Percentiles rank a stretch among this genome's conserved stretches.
Evolutionary conservation across 2,797 vertebrate species (phyloP).

Genomic region (Spinibarbus caldwelli): DNA sequence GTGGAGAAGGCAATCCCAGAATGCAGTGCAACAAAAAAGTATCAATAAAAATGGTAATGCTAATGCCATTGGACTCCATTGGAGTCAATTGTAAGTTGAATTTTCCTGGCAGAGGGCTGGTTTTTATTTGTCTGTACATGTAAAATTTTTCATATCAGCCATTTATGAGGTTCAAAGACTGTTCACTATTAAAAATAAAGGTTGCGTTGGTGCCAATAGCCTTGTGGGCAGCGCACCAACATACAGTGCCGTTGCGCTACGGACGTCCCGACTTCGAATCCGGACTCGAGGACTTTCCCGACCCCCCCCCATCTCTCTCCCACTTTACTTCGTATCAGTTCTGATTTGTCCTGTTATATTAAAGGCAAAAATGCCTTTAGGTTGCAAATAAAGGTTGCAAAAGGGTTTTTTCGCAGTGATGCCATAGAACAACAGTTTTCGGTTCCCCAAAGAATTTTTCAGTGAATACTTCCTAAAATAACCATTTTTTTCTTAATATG

Average conservation of each 20-base stretch:
- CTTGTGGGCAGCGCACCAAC: neutral
- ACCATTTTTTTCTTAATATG: no score
- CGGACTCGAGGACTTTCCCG: no score
- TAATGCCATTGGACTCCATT: neutral
- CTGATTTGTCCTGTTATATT: no score
- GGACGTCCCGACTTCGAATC: neutral
- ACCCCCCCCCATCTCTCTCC: neutral
- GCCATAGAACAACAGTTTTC: neutral
- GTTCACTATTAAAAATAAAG: neutral
- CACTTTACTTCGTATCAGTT: neutral
- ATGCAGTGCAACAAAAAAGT: neutral
- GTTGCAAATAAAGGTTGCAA: no score
- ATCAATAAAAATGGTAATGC: neutral
- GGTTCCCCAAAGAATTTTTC: neutral
- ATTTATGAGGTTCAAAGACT: neutral
- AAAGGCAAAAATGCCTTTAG: no score
- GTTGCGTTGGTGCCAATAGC: neutral
- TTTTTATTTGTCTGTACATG: neutral
- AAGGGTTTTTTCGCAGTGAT: neutral
- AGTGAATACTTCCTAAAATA: neutral
- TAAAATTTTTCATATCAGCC: neutral
- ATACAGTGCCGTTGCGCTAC: neutral
- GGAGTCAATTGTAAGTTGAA: neutral
- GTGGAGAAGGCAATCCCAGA: neutral
- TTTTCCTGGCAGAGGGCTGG: neutral